Base-by-base conservation (phyloP, 2,888 invertebrate species). In the Mesorhabditis belari region DNA sequence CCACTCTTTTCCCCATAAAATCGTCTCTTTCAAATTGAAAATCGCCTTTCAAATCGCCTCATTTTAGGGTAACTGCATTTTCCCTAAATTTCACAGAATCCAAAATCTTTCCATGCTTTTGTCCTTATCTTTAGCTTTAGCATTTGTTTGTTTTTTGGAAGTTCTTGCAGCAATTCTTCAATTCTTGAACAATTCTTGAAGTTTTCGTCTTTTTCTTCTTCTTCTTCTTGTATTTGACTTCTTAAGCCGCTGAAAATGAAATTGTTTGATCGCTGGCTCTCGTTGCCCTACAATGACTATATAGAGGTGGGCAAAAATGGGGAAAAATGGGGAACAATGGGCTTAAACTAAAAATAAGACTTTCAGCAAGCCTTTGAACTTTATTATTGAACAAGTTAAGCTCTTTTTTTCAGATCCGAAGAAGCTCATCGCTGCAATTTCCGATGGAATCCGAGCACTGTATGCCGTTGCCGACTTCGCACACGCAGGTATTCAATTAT, bases 391-490 rank as follows among this genome's bases (percentile, higher is more conserved):
- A 35, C 17, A 35, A 35, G 35, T 12, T 12, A 35, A 17, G 6
- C 17, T 35, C 35, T 35, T 35, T 17, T 53, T 66, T 66, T 12
- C 59, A 66, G 66, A 61, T 66, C 60, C 66, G 66, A n/a, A 58
- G 66, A 26, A 63, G 63, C 5, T 66, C 66, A 0, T 66, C 66
- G 2, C 61, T 66, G 5, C 63, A 66, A 49, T 59, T 59, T 9
- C 55, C 63, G 19, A 35, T 60, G 2, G 21, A 25, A n/a, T 17
- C 44, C 44, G 44, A 35, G 44, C 12, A 35, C 44, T 35, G 44
- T 35, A n/a, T 35, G n/a, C 12, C 12, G 44, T 35, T 35, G 44
- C 44, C 44, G 12, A 35, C 12, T n/a, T 35, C 44, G 44, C 44
- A 9, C 12, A 35, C 44, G 2, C 44, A 35, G 44, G 44, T 35